phyloP scores from a whole-genome alignment of 2,888 invertebrate genomes.

The Lithophane leautieri region DNA sequence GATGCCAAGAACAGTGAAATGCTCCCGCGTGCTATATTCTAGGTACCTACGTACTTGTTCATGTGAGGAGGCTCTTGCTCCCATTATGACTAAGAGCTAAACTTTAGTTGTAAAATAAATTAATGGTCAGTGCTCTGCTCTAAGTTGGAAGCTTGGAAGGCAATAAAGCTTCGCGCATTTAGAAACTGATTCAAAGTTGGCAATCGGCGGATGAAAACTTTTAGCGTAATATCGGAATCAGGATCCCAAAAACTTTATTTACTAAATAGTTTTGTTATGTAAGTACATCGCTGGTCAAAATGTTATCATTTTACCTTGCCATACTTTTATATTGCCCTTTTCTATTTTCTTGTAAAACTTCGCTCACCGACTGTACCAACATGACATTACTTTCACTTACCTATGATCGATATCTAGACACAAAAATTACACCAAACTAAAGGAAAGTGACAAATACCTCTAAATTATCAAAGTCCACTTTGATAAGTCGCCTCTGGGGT shows the following conservation, averaged over 20 bases:
- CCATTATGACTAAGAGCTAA: slow-evolving; percentile 15
- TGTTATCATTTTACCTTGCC: not conserved
- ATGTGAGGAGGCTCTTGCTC: slow-evolving; percentile 28
- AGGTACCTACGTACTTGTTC: not conserved
- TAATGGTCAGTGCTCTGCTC: slow-evolving; percentile 14
- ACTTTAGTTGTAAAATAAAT: slow-evolving; percentile 28
- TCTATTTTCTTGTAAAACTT: not conserved
- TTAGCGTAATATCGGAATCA: not conserved
- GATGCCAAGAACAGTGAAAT: slow-evolving; percentile 55
- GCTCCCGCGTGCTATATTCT: slow-evolving; percentile 19
- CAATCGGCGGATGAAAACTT: not conserved
- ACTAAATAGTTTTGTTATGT: not conserved
- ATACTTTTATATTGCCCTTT: not conserved
- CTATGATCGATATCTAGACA: slow-evolving; percentile 24
- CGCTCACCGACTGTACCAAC: not conserved
- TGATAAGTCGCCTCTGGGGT: slow-evolving; percentile 93
- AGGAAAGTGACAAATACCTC: slow-evolving; percentile 87
- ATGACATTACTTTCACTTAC: slow-evolving; percentile 25
- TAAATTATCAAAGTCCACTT: slow-evolving; percentile 95
- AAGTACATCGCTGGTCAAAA: not conserved
- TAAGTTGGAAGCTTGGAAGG: not conserved
- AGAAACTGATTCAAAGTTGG: not conserved
- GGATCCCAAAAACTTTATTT: not conserved
- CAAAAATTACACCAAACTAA: slow-evolving; percentile 5
- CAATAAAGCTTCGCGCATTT: not conserved